Evolutionary conservation across 2,797 vertebrate species (phyloP).

Genomic region (Dendrocincla fuliginosa): DNA sequence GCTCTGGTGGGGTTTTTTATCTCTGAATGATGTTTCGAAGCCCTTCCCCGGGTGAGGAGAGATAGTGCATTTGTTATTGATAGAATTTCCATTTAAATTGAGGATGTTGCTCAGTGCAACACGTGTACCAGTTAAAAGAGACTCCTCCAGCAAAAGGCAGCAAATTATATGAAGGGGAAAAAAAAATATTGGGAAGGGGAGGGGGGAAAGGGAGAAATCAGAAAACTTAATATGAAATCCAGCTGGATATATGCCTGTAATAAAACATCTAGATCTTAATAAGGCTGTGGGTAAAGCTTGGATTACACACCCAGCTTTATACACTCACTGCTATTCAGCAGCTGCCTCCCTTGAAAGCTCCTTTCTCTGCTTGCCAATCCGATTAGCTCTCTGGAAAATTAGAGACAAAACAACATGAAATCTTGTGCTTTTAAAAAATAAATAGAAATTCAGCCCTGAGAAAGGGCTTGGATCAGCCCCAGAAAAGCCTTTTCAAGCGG

Average conservation of each 20-base stretch:
- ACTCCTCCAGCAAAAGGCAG: background rate
- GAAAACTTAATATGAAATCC: background rate
- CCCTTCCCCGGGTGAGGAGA: background rate
- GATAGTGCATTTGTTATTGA: slow-evolving; percentile 13
- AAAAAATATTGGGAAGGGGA: background rate
- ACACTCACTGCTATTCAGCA: background rate
- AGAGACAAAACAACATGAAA: background rate
- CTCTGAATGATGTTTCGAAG: background rate
- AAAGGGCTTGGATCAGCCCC: background rate
- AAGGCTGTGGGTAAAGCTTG: slow-evolving; percentile 12
- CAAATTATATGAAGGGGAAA: background rate
- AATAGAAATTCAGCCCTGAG: background rate
- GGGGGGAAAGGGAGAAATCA: background rate
- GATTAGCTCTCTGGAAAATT: background rate
- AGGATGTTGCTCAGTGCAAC: slow-evolving; percentile 26
- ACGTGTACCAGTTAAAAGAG: background rate
- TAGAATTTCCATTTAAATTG: slow-evolving; percentile 64
- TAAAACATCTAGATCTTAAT: slow-evolving; percentile 24
- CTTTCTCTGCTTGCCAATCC: background rate
- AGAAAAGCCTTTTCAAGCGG: background rate
- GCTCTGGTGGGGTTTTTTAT: background rate
- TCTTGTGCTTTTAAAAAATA: background rate
- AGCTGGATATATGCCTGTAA: background rate
- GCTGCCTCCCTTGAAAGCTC: background rate
- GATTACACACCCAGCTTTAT: background rate